phyloP scores from a whole-genome alignment of 2,113 vertebrate species.

The Micronycteris hirsuta region DNA sequence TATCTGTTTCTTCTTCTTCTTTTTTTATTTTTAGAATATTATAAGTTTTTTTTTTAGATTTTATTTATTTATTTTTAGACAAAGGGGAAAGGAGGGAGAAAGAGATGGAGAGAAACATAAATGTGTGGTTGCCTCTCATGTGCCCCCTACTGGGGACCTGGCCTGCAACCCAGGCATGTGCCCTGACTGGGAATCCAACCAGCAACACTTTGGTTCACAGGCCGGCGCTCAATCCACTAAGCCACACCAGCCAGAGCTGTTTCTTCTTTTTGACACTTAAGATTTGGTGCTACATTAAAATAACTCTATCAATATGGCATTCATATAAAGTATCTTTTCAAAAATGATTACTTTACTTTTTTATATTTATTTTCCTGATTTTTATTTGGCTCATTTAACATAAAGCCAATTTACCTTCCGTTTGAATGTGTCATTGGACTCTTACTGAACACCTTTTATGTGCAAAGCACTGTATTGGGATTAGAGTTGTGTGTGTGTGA shows the following conservation, averaged over 20 bases:
- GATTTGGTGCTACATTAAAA: conserved; percentile 9
- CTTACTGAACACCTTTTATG: neutral
- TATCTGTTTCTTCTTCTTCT: neutral
- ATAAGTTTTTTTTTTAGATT: too few relatives aligned
- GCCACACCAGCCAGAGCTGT: too few relatives aligned
- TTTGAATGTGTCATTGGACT: neutral
- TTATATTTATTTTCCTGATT: neutral
- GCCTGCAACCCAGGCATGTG: too few relatives aligned
- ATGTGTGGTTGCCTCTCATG: too few relatives aligned
- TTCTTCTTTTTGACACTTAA: neutral
- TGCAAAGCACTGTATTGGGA: neutral
- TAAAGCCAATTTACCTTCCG: neutral
- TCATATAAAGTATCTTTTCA: neutral
- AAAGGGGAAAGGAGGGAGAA: too few relatives aligned
- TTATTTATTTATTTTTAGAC: too few relatives aligned
- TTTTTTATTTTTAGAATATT: too few relatives aligned
- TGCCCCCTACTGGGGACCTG: too few relatives aligned
- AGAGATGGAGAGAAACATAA: too few relatives aligned
- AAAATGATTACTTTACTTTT: neutral
- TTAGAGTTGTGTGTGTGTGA: neutral
- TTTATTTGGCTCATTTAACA: neutral
- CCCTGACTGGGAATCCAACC: too few relatives aligned
- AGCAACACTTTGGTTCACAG: too few relatives aligned
- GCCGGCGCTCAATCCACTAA: too few relatives aligned
- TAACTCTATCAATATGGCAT: neutral